phyloP scores from a whole-genome alignment of 2,113 vertebrate species.

The Microcebus griseorufus region DNA sequence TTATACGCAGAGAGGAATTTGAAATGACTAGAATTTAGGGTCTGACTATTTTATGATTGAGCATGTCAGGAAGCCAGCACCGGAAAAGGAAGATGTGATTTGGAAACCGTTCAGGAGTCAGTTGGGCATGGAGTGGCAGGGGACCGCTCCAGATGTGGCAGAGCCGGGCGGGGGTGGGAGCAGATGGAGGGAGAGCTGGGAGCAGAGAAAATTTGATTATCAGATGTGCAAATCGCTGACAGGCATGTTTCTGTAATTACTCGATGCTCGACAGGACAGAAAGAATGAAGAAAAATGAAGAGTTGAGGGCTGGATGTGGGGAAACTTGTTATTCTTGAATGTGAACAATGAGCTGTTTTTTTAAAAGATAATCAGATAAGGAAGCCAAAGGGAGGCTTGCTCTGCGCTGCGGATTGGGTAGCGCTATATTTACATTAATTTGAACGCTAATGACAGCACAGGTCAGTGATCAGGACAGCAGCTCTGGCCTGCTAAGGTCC shows the following conservation, averaged over 20 bases:
- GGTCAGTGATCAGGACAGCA: not conserved
- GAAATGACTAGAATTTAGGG: not conserved
- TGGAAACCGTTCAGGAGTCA: slow-evolving; percentile 43
- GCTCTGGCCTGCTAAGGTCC: not conserved
- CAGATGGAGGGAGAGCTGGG: not conserved
- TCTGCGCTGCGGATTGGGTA: slow-evolving; percentile 50
- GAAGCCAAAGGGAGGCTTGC: not conserved
- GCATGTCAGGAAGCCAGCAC: slow-evolving; percentile 26
- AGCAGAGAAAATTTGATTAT: slow-evolving; percentile 41
- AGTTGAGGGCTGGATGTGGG: not conserved
- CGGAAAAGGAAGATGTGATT: slow-evolving; percentile 9
- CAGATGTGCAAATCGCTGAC: slow-evolving; percentile 59
- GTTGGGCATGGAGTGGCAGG: slow-evolving; percentile 4
- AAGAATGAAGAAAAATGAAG: not conserved
- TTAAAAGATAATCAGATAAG: slow-evolving; percentile 8
- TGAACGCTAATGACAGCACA: not conserved
- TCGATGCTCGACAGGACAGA: not conserved
- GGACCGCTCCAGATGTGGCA: not conserved
- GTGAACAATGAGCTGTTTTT: slow-evolving; percentile 39
- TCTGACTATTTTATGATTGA: slow-evolving; percentile 41
- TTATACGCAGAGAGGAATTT: not conserved
- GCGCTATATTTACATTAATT: not conserved
- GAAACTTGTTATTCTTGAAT: slow-evolving; percentile 42
- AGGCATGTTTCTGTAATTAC: slow-evolving; percentile 25
- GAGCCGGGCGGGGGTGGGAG: not conserved